Evolutionary conservation across 2,888 invertebrate genomes (phyloP).

Genomic region (Rhynchonema sp.): DNA sequence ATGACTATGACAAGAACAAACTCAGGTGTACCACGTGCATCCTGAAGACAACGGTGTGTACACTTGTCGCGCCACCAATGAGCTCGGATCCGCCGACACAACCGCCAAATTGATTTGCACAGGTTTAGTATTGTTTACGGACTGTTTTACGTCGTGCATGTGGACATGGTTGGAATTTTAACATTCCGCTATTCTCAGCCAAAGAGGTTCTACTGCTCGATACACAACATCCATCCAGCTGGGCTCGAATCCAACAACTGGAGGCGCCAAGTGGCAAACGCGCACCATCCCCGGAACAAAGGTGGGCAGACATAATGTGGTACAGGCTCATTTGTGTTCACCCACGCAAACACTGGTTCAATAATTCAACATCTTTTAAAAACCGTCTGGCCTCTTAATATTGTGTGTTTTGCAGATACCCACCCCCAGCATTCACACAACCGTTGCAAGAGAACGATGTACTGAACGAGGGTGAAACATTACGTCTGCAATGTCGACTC

Average conservation of each 20-base stretch:
- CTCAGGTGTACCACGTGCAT: conserved; percentile 16
- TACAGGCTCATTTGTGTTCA: no score
- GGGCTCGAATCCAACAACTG: conserved; percentile 68
- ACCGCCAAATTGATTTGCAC: neutral
- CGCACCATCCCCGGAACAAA: conserved; percentile 20
- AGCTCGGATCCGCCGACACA: conserved; percentile 32
- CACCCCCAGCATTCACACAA: conserved; percentile 22
- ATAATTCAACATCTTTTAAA: no score
- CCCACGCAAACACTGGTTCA: no score
- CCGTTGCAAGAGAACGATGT: conserved; percentile 30
- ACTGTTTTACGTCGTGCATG: no score
- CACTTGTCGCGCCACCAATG: conserved; percentile 30
- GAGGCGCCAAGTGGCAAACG: conserved; percentile 41
- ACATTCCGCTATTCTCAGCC: conserved; percentile 7
- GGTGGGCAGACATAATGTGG: no score
- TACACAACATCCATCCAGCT: conserved; percentile 75
- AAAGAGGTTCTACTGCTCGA: conserved; percentile 39
- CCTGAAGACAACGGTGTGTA: conserved; percentile 35
- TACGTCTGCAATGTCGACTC: conserved; percentile 51
- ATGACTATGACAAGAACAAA: neutral
- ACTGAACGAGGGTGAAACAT: conserved; percentile 19
- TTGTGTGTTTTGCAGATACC: no score
- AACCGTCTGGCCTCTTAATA: no score
- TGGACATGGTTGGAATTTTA: neutral
- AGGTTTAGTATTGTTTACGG: no score